Evolutionary conservation across 2,888 invertebrate species (phyloP).

Genomic region (Lasioglossum lativentre): DNA sequence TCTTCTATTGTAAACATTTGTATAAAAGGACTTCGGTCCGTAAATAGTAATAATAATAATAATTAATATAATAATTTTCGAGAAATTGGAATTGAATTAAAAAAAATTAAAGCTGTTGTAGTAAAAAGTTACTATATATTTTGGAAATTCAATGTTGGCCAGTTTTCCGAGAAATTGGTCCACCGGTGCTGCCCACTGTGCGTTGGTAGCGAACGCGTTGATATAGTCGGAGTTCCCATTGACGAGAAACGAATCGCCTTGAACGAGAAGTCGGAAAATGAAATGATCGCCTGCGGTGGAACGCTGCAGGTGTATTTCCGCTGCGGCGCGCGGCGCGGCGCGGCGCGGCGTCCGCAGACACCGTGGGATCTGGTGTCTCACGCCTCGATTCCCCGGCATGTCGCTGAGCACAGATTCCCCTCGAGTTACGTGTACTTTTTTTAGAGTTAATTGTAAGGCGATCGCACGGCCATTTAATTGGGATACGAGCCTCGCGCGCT

Average conservation of each 20-base stretch:
- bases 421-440: slow-evolving; percentile 30
- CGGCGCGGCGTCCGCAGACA: neutral
- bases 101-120: too few relatives aligned
- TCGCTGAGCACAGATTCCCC: slow-evolving; percentile 10
- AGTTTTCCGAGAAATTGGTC: neutral
- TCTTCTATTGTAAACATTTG: too few relatives aligned
- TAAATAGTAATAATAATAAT: too few relatives aligned
- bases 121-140: too few relatives aligned
- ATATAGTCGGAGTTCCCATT: neutral
- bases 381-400: neutral
- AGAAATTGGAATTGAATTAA: neutral
- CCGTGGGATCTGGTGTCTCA: slow-evolving; percentile 19
- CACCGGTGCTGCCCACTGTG: too few relatives aligned
- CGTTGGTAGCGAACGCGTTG: neutral
- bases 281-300: slow-evolving; percentile 11
- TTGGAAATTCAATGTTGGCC: neutral
- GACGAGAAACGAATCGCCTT: slow-evolving; percentile 8
- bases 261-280: slow-evolving; percentile 5
- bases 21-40: too few relatives aligned
- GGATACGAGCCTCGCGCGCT: slow-evolving; percentile 72
- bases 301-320: slow-evolving; percentile 7
- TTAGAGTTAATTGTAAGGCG: slow-evolving; percentile 67
- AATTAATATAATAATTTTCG: too few relatives aligned
- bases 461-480: slow-evolving; percentile 73
- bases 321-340: neutral